Evolutionary conservation across 2,888 invertebrate species (phyloP).

Genomic region (Eumerus sabulonum): DNA sequence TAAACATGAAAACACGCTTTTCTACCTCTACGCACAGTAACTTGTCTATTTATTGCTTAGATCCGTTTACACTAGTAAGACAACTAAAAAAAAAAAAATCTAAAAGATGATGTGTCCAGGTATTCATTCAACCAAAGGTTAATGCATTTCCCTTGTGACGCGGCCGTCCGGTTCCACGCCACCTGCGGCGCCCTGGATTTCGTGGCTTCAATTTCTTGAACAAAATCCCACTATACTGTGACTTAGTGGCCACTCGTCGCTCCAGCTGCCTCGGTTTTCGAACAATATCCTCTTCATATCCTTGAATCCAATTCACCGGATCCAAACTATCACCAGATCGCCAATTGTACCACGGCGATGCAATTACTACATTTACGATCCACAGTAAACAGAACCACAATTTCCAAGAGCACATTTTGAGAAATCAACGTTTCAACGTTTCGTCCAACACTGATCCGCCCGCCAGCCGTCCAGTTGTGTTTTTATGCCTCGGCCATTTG

Average conservation of each 20-base stretch:
- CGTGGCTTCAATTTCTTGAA: conserved; percentile 58
- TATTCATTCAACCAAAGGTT: background rate
- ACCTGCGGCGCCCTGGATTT: conserved; percentile 38
- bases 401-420: conserved; percentile 44
- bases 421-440: conserved; percentile 50
- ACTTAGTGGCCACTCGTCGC: background rate
- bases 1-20: background rate
- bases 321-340: conserved; percentile 74
- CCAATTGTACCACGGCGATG: conserved; percentile 51
- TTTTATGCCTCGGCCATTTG: conserved; percentile 29
- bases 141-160: conserved; percentile 26
- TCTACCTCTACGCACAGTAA: background rate
- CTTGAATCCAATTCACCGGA: conserved; percentile 75
- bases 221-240: conserved; percentile 51
- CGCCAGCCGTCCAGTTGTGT: conserved; percentile 28
- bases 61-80: background rate
- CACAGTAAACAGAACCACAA: conserved; percentile 25
- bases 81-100: background rate
- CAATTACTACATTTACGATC: conserved; percentile 38
- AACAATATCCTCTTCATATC: conserved; percentile 73
- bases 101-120: background rate
- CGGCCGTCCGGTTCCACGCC: conserved; percentile 34
- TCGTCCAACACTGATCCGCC: conserved; percentile 44
- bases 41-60: background rate
- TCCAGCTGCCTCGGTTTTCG: conserved; percentile 71